phyloP scores from a whole-genome alignment of 1,140 invertebrate genomes.

The Lepidurus apus region DNA sequence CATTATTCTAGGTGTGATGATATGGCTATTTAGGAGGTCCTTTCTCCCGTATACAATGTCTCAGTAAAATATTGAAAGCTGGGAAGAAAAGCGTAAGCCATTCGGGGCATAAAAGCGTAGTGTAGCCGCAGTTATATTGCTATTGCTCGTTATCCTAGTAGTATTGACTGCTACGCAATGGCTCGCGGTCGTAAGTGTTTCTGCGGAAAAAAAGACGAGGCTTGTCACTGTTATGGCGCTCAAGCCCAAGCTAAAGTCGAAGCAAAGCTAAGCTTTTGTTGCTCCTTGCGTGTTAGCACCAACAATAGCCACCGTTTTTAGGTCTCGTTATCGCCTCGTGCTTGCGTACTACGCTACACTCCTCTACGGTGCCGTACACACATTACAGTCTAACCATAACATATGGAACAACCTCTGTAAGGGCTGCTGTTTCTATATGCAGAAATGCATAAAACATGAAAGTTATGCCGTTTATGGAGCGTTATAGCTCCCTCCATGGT shows the following conservation, averaged over 20 bases:
- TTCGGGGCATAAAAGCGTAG: background rate
- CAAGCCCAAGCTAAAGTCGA: background rate
- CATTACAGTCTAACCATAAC: conserved; percentile 2
- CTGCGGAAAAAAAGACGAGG: background rate
- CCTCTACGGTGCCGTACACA: background rate
- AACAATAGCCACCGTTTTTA: background rate
- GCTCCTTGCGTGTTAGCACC: background rate
- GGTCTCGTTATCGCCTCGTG: background rate
- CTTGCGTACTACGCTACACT: background rate
- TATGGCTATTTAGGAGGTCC: background rate
- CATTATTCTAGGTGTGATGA: too few species aligned
- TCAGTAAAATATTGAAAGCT: background rate
- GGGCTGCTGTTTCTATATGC: conserved; percentile 8
- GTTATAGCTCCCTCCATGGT: background rate
- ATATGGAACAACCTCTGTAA: conserved; percentile 2
- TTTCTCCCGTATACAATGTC: background rate
- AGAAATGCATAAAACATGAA: conserved; percentile 16
- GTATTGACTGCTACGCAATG: background rate
- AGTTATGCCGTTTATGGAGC: background rate
- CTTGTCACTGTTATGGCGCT: background rate
- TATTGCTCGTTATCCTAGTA: background rate
- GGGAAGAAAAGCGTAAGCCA: background rate
- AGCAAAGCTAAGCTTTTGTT: background rate
- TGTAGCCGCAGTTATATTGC: background rate
- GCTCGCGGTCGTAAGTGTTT: background rate